These are phyloP conservation scores for Malachius bipustulatus DNA, from an alignment of 2,888 invertebrate genomes.

Conservation along the genomic window DNA sequence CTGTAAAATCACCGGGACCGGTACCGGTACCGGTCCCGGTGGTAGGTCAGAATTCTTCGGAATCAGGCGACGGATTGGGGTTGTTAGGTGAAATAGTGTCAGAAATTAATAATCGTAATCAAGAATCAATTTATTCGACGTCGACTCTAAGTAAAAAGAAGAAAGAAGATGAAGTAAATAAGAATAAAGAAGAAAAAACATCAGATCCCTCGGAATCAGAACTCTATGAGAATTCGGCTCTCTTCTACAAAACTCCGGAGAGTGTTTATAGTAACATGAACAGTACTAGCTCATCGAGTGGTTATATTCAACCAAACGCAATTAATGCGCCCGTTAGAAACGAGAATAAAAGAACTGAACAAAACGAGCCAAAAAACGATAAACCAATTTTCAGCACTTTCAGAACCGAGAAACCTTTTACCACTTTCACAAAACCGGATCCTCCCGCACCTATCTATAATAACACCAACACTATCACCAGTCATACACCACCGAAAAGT, in stretches of 20 bases:
- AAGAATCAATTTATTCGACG: conserved; percentile 77
- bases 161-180: conserved; percentile 37
- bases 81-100: conserved; percentile 75
- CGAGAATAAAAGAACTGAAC: conserved; percentile 12
- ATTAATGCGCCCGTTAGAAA: conserved; percentile 49
- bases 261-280: conserved; percentile 49
- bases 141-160: conserved; percentile 56
- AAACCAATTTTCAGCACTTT: conserved; percentile 26
- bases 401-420: conserved; percentile 25
- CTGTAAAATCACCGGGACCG: conserved; percentile 36
- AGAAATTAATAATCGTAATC: conserved; percentile 76
- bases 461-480: conserved; percentile 20
- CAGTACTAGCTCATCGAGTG: conserved; percentile 50
- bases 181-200: conserved; percentile 26
- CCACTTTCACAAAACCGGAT: conserved; percentile 22
- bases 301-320: conserved; percentile 61
- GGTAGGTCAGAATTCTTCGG: conserved; percentile 33
- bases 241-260: conserved; percentile 46
- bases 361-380: conserved; percentile 11
- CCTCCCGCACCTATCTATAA: too few species aligned
- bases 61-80: conserved; percentile 60
- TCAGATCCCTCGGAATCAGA: conserved; percentile 33
- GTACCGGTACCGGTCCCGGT: conserved; percentile 31
- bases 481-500: conserved; percentile 15
- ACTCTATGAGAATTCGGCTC: conserved; percentile 50